phyloP scores from a whole-genome alignment of 2,888 invertebrate genomes.

The Rutpela maculata region DNA sequence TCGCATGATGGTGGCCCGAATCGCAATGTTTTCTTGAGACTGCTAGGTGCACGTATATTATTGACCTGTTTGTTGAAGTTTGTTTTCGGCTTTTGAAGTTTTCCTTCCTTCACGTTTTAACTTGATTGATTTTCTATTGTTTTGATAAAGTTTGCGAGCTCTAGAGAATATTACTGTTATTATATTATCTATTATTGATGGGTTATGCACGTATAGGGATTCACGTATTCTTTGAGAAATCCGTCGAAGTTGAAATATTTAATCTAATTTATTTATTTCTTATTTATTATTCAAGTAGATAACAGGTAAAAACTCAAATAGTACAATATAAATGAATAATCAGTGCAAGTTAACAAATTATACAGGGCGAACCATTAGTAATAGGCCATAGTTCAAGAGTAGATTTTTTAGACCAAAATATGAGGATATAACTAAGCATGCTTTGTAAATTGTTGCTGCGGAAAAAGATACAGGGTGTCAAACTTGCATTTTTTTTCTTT shows the following conservation, averaged over 20 bases:
- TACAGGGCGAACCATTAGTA: no score
- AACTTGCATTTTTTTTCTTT: no score
- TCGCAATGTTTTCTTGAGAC: slow-evolving; percentile 37
- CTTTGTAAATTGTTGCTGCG: no score
- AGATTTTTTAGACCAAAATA: no score
- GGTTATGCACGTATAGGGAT: slow-evolving; percentile 16
- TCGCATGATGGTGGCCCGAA: slow-evolving; percentile 33
- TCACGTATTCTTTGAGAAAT: background rate
- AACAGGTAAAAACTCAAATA: no score
- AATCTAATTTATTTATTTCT: no score
- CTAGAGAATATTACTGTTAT: slow-evolving; percentile 28
- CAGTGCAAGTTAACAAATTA: no score
- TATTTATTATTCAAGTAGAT: no score
- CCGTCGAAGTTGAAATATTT: background rate
- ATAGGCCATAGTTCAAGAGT: no score
- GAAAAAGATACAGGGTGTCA: no score
- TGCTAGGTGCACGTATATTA: slow-evolving; percentile 7
- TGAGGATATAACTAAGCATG: no score
- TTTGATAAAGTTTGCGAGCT: slow-evolving; percentile 30
- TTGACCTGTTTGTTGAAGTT: slow-evolving; percentile 13
- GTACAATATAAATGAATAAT: no score
- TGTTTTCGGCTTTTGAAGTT: slow-evolving; percentile 17
- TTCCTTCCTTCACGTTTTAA: slow-evolving; percentile 10
- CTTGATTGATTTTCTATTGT: slow-evolving; percentile 39
- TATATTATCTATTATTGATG: slow-evolving; percentile 23